These are phyloP conservation scores for Kryptopterus vitreolus DNA, from an alignment of 2,797 vertebrate genomes.

Conservation along the genomic window DNA sequence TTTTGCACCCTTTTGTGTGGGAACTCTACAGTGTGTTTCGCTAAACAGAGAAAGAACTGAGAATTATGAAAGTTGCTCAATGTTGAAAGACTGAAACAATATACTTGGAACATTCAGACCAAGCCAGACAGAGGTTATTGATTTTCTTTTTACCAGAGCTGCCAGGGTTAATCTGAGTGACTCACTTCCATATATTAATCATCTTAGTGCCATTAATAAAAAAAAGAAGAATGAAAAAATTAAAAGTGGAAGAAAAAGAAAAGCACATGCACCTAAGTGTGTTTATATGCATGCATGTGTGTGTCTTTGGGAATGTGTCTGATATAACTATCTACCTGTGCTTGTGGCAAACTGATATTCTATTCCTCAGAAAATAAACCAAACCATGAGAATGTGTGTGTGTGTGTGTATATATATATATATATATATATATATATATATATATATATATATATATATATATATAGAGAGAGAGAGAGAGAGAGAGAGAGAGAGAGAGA, in stretches of 20 bases:
- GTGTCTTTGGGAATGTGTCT: background rate
- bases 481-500: no score
- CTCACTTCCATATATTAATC: conserved; percentile 81
- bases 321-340: no score
- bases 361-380: background rate
- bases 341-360: background rate
- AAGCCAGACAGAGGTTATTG: conserved; percentile 60
- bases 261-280: background rate
- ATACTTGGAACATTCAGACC: conserved; percentile 27
- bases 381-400: background rate
- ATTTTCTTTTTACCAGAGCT: conserved; percentile 62
- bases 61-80: conserved; percentile 18
- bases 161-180: conserved; percentile 79
- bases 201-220: conserved; percentile 80
- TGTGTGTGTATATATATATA: no score
- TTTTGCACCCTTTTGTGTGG: conserved; percentile 28
- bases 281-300: no score
- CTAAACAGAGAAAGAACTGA: background rate
- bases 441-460: no score
- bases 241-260: conserved; percentile 10
- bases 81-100: conserved; percentile 10
- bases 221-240: conserved; percentile 53
- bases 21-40: conserved; percentile 16
- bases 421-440: no score
- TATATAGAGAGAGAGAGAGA: no score